A percentile compares a stretch with the other conserved stretches of the same genome.
phyloP scores from a whole-genome alignment of 2,113 vertebrate species.

The Cheilinus undulatus region DNA sequence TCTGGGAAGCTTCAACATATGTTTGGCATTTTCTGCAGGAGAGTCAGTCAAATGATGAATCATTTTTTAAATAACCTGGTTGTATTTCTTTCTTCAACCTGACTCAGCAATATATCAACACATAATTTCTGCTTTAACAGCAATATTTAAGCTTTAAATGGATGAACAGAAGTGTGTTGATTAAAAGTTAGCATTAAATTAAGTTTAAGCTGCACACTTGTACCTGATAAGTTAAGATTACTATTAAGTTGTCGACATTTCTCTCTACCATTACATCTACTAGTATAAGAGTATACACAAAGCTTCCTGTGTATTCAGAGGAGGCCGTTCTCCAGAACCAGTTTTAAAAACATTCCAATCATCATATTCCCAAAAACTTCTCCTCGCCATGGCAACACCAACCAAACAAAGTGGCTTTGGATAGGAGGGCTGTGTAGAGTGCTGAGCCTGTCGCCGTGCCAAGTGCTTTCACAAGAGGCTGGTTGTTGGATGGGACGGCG shows the following conservation, averaged over 20 bases:
- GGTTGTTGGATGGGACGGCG: conserved; percentile 62
- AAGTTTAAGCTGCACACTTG: not conserved
- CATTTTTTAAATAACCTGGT: too few relatives aligned
- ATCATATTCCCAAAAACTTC: conserved; percentile 40
- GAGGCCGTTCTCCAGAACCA: conserved; percentile 6
- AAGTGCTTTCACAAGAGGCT: conserved; percentile 73
- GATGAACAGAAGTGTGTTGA: not conserved
- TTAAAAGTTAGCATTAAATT: too few relatives aligned
- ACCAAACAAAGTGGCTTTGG: conserved; percentile 66
- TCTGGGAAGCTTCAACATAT: too few relatives aligned
- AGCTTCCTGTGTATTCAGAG: conserved; percentile 21
- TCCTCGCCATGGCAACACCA: conserved; percentile 44
- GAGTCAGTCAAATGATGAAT: too few relatives aligned
- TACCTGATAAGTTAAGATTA: not conserved
- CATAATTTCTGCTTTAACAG: not conserved
- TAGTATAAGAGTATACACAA: conserved; percentile 10
- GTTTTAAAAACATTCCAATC: conserved; percentile 51
- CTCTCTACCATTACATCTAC: not conserved
- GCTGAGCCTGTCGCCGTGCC: conserved; percentile 46
- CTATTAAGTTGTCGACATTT: not conserved
- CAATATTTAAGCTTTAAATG: not conserved
- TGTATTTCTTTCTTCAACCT: too few relatives aligned
- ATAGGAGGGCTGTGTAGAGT: conserved; percentile 44
- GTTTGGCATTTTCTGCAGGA: too few relatives aligned
- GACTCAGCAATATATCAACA: not conserved